Percentiles rank a stretch among this genome's conserved stretches.
Conservation (phyloP, 2,113 vertebrate species). For the Desmodus rotundus region DNA sequence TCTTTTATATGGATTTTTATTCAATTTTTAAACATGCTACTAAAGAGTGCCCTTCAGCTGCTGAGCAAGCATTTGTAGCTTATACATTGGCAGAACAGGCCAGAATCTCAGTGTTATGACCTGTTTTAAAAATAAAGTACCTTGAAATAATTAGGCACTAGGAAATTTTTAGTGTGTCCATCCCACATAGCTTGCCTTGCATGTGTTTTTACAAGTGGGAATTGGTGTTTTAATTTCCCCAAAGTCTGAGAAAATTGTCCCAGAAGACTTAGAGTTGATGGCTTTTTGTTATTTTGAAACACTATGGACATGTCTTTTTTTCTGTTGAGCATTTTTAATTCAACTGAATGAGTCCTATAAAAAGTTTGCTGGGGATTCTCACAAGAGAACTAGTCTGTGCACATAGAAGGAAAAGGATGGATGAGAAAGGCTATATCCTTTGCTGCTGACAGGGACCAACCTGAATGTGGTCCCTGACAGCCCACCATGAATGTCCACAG, state of each 20-base stretch:
- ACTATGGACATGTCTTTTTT: not conserved
- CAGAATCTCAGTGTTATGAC: conserved; percentile 78
- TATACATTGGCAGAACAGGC: conserved; percentile 76
- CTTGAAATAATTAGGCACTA: conserved; percentile 74
- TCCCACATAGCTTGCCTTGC: not conserved
- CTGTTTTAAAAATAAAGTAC: conserved; percentile 85
- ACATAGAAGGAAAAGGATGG: not conserved
- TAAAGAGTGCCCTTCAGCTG: conserved; percentile 77
- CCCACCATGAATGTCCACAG: not conserved
- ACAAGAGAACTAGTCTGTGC: too few relatives aligned
- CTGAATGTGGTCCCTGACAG: too few relatives aligned
- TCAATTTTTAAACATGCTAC: conserved; percentile 82
- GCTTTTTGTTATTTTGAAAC: not conserved
- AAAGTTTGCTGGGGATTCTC: not conserved
- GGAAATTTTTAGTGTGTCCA: conserved; percentile 19
- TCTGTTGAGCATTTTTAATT: not conserved
- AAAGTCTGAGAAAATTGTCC: not conserved
- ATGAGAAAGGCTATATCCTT: accelerated
- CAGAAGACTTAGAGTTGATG: too few relatives aligned
- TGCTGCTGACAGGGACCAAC: accelerated
- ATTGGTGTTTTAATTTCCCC: not conserved
- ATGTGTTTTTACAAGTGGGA: not conserved
- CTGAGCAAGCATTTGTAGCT: conserved; percentile 86
- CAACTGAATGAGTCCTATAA: accelerated
- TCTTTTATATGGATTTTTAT: conserved; percentile 89